Evolutionary conservation across 1,140 invertebrate genomes (phyloP).

Genomic region (Olivierus martensii): DNA sequence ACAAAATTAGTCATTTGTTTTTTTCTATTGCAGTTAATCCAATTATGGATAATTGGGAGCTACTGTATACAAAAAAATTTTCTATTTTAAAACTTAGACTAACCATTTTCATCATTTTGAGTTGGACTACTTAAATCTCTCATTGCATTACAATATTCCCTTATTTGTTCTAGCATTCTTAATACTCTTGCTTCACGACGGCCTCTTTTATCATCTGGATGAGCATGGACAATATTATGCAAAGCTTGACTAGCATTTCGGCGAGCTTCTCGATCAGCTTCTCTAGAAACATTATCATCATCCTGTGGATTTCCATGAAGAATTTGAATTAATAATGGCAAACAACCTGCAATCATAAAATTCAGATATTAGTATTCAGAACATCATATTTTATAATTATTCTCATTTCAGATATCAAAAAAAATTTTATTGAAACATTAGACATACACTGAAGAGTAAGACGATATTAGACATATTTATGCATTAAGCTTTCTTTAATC

Average conservation of each 20-base stretch:
- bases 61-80: too few relatives aligned
- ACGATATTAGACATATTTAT: too few relatives aligned
- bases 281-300: background rate
- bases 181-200: slow-evolving; percentile 73
- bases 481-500: too few relatives aligned
- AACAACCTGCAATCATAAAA: slow-evolving; percentile 44
- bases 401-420: background rate
- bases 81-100: too few relatives aligned
- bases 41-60: too few relatives aligned
- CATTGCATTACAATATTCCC: slow-evolving; percentile 16
- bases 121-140: background rate
- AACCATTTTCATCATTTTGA: too few relatives aligned
- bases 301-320: slow-evolving; percentile 44
- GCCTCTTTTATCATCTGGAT: slow-evolving; percentile 75
- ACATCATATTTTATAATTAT: background rate
- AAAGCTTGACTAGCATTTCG: slow-evolving; percentile 67
- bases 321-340: slow-evolving; percentile 79
- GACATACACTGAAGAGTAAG: too few relatives aligned
- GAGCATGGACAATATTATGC: slow-evolving; percentile 79
- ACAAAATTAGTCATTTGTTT: too few relatives aligned
- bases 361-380: background rate
- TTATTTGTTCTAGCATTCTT: slow-evolving; percentile 56
- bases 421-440: too few relatives aligned
- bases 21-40: too few relatives aligned
- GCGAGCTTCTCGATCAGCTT: slow-evolving; percentile 38